Conservation (phyloP, 2,888 invertebrate species). For the Sabatieria punctata region DNA sequence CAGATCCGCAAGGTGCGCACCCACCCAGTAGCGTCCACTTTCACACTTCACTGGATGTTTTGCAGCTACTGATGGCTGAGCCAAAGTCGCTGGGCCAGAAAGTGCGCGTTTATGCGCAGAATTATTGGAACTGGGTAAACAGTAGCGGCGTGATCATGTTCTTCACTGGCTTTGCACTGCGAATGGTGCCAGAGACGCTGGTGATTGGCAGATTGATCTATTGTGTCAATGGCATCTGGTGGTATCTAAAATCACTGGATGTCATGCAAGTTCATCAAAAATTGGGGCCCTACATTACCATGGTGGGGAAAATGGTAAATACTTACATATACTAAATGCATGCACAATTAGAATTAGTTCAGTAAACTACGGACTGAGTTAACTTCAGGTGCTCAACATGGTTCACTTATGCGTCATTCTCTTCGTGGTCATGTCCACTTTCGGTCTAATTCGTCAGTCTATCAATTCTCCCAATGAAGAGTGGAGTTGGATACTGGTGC, state of each 20-base stretch:
- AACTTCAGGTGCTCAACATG: constrained; percentile 55
- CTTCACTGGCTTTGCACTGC: constrained; percentile 18
- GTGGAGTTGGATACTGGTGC: constrained; percentile 68
- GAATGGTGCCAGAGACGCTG: constrained; percentile 8
- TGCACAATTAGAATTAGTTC: background rate
- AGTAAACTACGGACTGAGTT: too few species aligned
- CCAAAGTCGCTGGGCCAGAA: constrained; percentile 33
- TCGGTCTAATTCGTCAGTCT: constrained; percentile 85
- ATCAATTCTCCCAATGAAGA: constrained; percentile 74
- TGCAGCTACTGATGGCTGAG: constrained; percentile 35
- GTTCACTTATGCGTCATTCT: constrained; percentile 90
- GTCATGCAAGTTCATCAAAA: constrained; percentile 93
- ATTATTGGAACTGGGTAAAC: constrained; percentile 36
- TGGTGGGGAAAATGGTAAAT: constrained; percentile 98
- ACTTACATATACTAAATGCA: constrained; percentile 8
- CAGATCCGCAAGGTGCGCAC: constrained; percentile 22
- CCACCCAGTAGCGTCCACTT: too few species aligned
- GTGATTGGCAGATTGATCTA: constrained; percentile 62
- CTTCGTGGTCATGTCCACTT: constrained; percentile 85
- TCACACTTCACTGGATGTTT: too few species aligned
- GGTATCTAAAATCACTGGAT: constrained; percentile 61
- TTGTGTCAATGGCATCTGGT: constrained; percentile 38
- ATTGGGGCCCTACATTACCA: constrained; percentile 79
- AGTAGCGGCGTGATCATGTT: constrained; percentile 28
- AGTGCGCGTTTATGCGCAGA: constrained; percentile 26